Base-by-base conservation (phyloP, 2,113 vertebrate genomes). In the Plestiodon gilberti region DNA sequence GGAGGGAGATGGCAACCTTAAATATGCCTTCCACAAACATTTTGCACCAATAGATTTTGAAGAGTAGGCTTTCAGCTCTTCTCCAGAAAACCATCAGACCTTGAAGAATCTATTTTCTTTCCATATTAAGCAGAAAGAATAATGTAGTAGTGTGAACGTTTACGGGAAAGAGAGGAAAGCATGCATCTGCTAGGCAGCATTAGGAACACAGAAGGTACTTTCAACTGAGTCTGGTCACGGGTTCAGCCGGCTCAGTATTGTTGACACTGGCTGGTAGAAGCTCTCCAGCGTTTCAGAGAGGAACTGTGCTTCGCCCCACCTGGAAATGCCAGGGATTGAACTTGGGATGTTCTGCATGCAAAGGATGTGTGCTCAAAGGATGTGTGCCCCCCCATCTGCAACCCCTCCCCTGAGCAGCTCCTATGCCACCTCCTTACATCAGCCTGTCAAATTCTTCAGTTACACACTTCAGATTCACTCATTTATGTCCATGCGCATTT, bases 181-280 rank as follows among this genome's bases (percentile, higher is more conserved):
- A 2, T 4, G 28, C 8, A 13, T 0, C 0, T 2, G 4, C 48
- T 6, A 33, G 76, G 10, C 62, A 77, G 33, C 48, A 59, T 57
- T 35, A 2, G 43, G 43, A 35, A 28, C 78, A 17, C 8, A 48
- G 43, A 48, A 48, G 43, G 43, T 48, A 48, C 43, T 5, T 48
- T 48, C 43, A 5, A 8, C 43, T 48, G 43, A 48, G 43, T 48
- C 43, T 48, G 43, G 43, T 8, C 43, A 48, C 8, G 8, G 43
- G 43, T 48, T n/a, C 43, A 48, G 43, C 43, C 8, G 43, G 43
- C 43, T 48, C 8, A 48, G 43, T 48, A 48, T 48, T 8, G 43
- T 48, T 4, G 43, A 48, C 43, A 48, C 43, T 48, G 43, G 43
- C 43, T 48, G 43, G 43, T 48, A 48, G 43, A 48, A 48, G 43